Base-by-base conservation (phyloP, 2,888 invertebrate species). In the Brenthis ino region DNA sequence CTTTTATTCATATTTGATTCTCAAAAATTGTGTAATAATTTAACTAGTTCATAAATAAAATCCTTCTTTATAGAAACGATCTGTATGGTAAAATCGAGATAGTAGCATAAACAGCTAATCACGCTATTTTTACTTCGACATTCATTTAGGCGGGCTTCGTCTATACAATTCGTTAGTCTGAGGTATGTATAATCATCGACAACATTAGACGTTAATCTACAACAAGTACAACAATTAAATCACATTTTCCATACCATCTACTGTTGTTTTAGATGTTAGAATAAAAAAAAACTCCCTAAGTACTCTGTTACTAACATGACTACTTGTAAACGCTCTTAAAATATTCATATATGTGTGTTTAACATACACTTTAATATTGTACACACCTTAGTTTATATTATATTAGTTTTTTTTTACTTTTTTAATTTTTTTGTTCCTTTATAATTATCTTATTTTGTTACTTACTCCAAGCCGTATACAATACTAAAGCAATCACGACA, bases 251-350 rank as follows among this genome's bases (percentile, higher is more conserved):
- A 83, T 86, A 86, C 80, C 80, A 82, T 82, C 87, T 87, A 87
- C 89, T 81, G 80, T 79, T 83, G 80, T 77, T 79, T 77, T 80
- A 77, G 79, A 84, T 84, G 80, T 82, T 84, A 83, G 82, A 85
- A 84, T 72, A 72, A 72, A 72, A 72, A 73, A 71, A 71, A 61
- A 80, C 83, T 43, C 37, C 80, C 84, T 91, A 91, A 89, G 89
- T 91, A 91, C 88, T 87, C 84, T 81, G 85, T 85, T 85, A 82
- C 84, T 85, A 84, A 82, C 77, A 80, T 83, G 86, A 86, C 84
- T 75, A 89, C 84, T 85, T 88, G 91, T 90, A 91, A 90, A 90
- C 82, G 79, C 87, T 91, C 88, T 89, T 91, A 92, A 90, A 92
- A 91, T 91, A 92, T 89, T 86, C 72, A 75, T 75, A 75, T 80